phyloP scores from a whole-genome alignment of 2,113 vertebrate species.

The Callipepla californica region DNA sequence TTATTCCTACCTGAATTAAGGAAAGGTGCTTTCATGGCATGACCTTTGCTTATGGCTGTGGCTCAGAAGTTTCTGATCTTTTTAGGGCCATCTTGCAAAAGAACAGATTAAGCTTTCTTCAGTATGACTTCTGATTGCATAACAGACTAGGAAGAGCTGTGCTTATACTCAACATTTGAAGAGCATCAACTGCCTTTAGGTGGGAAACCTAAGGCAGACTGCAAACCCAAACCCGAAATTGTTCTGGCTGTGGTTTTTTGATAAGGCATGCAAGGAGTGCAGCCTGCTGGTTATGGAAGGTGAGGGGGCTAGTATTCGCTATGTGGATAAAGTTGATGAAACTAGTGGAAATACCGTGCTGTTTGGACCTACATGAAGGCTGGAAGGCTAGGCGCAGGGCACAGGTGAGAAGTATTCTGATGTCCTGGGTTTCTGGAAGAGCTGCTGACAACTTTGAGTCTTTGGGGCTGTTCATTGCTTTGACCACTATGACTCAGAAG shows the following conservation, averaged over 20 bases:
- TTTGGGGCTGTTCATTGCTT: neutral
- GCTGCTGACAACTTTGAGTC: neutral
- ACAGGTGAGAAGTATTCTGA: neutral
- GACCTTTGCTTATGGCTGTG: neutral
- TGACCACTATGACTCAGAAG: neutral
- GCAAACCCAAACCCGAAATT: neutral
- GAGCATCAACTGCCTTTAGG: neutral
- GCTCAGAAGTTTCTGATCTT: neutral
- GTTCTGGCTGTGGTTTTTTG: neutral
- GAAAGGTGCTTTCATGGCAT: neutral
- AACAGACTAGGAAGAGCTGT: neutral
- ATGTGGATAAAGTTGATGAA: neutral
- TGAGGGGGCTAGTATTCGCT: rapidly evolving
- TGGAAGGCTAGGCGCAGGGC: neutral
- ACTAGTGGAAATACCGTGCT: neutral
- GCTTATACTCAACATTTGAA: neutral
- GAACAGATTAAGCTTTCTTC: neutral
- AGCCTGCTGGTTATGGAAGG: neutral
- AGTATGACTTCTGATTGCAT: neutral
- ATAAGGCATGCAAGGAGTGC: neutral
- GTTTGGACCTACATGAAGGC: neutral
- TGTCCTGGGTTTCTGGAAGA: rapidly evolving
- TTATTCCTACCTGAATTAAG: neutral
- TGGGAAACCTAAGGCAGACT: constrained; percentile 11
- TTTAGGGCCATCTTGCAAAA: neutral